Percentiles rank a stretch among this genome's conserved stretches.
These are phyloP conservation scores for Tinamus guttatus DNA, from an alignment of 2,113 vertebrate genomes.

Conservation along the genomic window DNA sequence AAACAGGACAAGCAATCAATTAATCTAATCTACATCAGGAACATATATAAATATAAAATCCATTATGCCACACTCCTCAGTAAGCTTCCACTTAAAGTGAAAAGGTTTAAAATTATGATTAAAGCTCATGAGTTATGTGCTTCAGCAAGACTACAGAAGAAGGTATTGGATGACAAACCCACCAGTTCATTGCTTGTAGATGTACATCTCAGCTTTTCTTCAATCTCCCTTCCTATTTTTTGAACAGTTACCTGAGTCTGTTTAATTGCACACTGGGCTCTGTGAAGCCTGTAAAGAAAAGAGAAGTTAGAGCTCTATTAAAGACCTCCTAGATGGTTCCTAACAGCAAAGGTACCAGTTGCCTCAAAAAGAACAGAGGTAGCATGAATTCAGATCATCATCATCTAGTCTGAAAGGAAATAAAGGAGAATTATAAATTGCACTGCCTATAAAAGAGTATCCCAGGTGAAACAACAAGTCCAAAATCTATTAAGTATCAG, in stretches of 20 bases:
- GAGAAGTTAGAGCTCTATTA: slow-evolving; percentile 23
- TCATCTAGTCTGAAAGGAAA: background rate
- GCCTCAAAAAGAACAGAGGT: background rate
- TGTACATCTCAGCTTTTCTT: slow-evolving; percentile 93
- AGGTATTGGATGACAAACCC: slow-evolving; percentile 48
- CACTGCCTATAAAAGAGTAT: fast-evolving
- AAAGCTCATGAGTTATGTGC: background rate
- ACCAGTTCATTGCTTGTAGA: slow-evolving; percentile 93
- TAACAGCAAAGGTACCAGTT: fast-evolving
- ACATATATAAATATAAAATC: slow-evolving; percentile 14
- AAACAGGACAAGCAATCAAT: background rate
- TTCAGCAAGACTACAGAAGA: background rate
- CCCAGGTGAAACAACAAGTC: background rate
- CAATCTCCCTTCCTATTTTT: slow-evolving; percentile 97
- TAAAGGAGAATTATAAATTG: background rate
- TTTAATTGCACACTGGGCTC: slow-evolving; percentile 97
- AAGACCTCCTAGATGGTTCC: background rate
- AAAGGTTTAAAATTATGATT: background rate
- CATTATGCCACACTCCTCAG: background rate
- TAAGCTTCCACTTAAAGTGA: background rate
- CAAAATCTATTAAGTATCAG: background rate
- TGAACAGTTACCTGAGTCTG: slow-evolving; percentile 99
- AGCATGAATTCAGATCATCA: background rate
- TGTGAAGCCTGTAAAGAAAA: slow-evolving; percentile 89
- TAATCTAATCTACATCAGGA: background rate